These are phyloP conservation scores for Fregata magnificens DNA, from an alignment of 2,113 vertebrate species.

Conservation along the genomic window DNA sequence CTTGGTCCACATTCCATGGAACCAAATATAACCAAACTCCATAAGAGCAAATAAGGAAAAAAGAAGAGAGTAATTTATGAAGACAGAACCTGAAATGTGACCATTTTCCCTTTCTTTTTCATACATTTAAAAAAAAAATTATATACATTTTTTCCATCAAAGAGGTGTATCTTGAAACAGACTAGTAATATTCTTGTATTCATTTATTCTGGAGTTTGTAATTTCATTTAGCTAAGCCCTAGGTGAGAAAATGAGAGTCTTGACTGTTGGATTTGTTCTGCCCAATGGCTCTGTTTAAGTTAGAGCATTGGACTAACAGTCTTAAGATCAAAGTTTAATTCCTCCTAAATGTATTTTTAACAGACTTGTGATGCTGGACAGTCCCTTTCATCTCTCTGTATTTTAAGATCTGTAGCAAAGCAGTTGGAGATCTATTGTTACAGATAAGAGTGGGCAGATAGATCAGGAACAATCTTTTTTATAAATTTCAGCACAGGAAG, in stretches of 20 bases:
- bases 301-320: neutral
- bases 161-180: neutral
- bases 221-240: neutral
- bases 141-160: neutral
- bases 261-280: neutral
- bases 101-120: neutral
- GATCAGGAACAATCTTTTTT: neutral
- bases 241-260: neutral
- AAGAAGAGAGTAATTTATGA: neutral
- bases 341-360: conserved; percentile 6
- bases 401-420: conserved; percentile 14
- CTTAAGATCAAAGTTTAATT: conserved; percentile 5
- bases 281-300: neutral
- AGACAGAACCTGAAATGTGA: neutral
- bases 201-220: neutral
- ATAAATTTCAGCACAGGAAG: neutral
- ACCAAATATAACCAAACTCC: too few species aligned
- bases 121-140: neutral
- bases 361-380: neutral
- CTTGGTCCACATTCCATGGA: neutral
- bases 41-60: neutral
- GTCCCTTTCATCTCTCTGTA: neutral
- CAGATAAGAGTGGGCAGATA: neutral
- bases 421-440: neutral
- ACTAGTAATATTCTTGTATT: neutral